These are phyloP conservation scores for Cydia fagiglandana DNA, from an alignment of 1,140 invertebrate genomes.

Conservation along the genomic window DNA sequence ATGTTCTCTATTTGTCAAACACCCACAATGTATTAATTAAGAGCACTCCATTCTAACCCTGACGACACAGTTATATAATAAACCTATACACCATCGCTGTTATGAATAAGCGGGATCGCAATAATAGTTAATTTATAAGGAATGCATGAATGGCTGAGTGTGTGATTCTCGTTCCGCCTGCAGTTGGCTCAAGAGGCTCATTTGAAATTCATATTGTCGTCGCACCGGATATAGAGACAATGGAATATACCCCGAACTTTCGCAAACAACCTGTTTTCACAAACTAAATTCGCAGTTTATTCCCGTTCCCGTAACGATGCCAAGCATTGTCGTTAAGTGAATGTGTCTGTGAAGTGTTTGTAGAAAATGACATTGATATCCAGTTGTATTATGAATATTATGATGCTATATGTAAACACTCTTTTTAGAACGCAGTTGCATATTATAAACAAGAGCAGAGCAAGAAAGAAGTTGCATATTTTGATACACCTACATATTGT, in stretches of 20 bases:
- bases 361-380: neutral
- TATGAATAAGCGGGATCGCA: constrained; percentile 26
- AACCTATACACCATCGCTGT: neutral
- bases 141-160: constrained; percentile 50
- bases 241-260: constrained; percentile 25
- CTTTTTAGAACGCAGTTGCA: too few relatives aligned
- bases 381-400: too few relatives aligned
- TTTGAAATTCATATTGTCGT: constrained; percentile 49
- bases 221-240: constrained; percentile 35
- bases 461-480: too few relatives aligned
- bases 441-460: too few relatives aligned
- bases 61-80: neutral
- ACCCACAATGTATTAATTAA: constrained; percentile 26
- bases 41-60: constrained; percentile 19
- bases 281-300: constrained; percentile 8
- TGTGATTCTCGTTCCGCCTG: constrained; percentile 42
- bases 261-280: constrained; percentile 17
- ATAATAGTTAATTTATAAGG: constrained; percentile 48
- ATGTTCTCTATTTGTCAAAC: constrained; percentile 23
- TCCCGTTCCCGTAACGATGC: neutral
- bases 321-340: neutral
- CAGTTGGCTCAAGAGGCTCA: constrained; percentile 49
- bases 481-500: too few relatives aligned
- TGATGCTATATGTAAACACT: too few relatives aligned
- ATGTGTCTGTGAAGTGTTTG: neutral